Conservation (phyloP, 2,888 invertebrate genomes). For the Stenolophus ochropezus region DNA sequence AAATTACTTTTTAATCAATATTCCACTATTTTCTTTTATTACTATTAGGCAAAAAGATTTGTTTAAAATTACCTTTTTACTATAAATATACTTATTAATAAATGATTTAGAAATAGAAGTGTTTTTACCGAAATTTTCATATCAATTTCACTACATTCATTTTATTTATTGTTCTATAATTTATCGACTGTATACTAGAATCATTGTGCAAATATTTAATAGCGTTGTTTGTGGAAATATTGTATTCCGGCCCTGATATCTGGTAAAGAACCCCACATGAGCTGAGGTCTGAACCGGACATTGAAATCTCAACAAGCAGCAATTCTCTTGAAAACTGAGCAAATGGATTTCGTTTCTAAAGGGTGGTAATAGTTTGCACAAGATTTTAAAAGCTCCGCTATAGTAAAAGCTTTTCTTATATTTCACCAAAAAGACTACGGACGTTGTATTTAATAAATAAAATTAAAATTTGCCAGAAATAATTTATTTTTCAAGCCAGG, state of each 20-base stretch:
- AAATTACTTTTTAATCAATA: too few species aligned
- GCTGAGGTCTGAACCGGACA: conserved; percentile 17
- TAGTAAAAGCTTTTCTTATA: conserved; percentile 6
- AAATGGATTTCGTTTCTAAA: conserved; percentile 37
- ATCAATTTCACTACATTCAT: too few species aligned
- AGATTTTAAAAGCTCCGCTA: conserved; percentile 38
- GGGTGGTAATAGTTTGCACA: conserved; percentile 42
- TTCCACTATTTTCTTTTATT: too few species aligned
- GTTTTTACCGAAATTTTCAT: too few species aligned
- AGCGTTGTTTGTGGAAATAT: not conserved
- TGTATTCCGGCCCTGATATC: not conserved
- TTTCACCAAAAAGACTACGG: not conserved
- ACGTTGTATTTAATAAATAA: not conserved
- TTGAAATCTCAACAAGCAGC: conserved; percentile 32
- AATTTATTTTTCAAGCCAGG: conserved; percentile 5
- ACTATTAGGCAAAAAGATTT: too few species aligned
- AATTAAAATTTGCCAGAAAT: not conserved
- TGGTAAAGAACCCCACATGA: not conserved
- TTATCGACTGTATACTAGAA: too few species aligned
- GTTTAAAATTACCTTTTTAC: too few species aligned
- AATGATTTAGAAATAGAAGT: too few species aligned
- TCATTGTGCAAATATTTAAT: too few species aligned
- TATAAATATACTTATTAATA: too few species aligned
- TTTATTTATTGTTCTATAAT: not conserved
- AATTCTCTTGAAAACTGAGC: conserved; percentile 38